phyloP scores from a whole-genome alignment of 2,888 invertebrate species.

The Mythimna loreyi region DNA sequence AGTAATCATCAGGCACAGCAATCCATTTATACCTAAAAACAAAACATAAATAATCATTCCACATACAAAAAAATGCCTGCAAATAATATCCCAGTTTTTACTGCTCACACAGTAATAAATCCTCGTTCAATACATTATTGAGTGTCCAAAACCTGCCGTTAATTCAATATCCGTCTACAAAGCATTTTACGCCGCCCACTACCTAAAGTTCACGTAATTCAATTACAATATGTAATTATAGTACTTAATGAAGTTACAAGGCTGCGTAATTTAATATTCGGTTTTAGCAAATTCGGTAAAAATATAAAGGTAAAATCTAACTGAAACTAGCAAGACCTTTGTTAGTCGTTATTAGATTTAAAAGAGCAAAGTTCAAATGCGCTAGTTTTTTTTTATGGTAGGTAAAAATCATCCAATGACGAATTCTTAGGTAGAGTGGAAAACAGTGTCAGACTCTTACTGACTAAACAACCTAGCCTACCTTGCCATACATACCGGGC shows the following conservation, averaged over 20 bases:
- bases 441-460: too few relatives aligned
- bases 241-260: slow-evolving; percentile 45
- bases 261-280: slow-evolving; percentile 42
- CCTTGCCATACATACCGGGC: too few relatives aligned
- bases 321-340: not conserved
- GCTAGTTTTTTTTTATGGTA: not conserved
- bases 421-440: too few relatives aligned
- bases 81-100: slow-evolving; percentile 28
- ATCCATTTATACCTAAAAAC: not conserved
- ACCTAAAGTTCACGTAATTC: slow-evolving; percentile 46
- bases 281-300: slow-evolving; percentile 5
- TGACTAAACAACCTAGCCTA: too few relatives aligned
- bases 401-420: too few relatives aligned
- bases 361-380: not conserved
- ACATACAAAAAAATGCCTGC: slow-evolving; percentile 10
- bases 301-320: not conserved
- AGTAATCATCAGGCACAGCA: too few relatives aligned
- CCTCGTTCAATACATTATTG: slow-evolving; percentile 21
- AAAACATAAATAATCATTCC: not conserved
- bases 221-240: slow-evolving; percentile 54
- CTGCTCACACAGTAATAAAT: slow-evolving; percentile 19
- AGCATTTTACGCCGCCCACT: slow-evolving; percentile 44
- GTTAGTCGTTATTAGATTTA: not conserved
- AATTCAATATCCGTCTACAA: slow-evolving; percentile 58
- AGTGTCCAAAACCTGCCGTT: slow-evolving; percentile 40